phyloP scores from a whole-genome alignment of 2,113 vertebrate species.

The Amblyopsis rosae region DNA sequence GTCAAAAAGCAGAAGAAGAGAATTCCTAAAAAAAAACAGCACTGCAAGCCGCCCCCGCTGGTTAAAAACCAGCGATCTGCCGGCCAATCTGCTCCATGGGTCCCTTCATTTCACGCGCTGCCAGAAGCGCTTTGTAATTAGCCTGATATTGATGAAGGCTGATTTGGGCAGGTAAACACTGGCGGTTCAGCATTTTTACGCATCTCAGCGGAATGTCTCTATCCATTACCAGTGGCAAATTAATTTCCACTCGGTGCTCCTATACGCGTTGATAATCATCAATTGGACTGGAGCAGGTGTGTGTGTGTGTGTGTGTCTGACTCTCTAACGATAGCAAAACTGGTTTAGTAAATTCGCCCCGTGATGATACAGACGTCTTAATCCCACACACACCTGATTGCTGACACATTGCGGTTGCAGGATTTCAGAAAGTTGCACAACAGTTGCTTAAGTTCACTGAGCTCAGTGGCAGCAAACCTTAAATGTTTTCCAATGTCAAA shows the following conservation, averaged over 20 bases:
- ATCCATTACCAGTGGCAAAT: constrained; percentile 75
- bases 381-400: constrained; percentile 27
- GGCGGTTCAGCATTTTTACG: constrained; percentile 71
- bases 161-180: constrained; percentile 80
- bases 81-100: constrained; percentile 67
- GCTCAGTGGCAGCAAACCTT: no score
- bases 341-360: constrained; percentile 35
- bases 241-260: constrained; percentile 69
- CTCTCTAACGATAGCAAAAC: neutral
- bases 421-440: no score
- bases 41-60: neutral
- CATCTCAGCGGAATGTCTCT: constrained; percentile 77
- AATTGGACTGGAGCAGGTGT: neutral
- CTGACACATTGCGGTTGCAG: neutral
- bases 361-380: constrained; percentile 9
- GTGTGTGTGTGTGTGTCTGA: constrained; percentile 11
- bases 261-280: constrained; percentile 53
- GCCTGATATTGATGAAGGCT: constrained; percentile 78
- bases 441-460: no score
- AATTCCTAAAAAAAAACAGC: no score
- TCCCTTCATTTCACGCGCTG: constrained; percentile 76
- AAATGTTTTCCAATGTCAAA: no score
- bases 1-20: no score
- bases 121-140: constrained; percentile 81
- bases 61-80: constrained; percentile 65